Evolutionary conservation across 2,888 invertebrate genomes (phyloP).

Genomic region (Folsomia candida): DNA sequence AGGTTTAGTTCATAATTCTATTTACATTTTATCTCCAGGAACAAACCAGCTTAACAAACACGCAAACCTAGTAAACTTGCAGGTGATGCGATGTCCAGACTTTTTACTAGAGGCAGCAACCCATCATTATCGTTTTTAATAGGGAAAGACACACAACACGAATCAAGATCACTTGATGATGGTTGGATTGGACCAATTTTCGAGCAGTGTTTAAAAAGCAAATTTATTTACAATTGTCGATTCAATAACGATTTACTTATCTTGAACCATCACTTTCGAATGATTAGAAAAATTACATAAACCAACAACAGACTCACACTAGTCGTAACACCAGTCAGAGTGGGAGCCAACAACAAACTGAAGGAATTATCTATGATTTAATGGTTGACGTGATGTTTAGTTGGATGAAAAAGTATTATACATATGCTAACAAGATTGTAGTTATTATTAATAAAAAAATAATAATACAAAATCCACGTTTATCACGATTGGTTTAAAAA

Average conservation of each 20-base stretch:
- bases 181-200: not conserved
- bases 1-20: not conserved
- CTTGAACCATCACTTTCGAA: not conserved
- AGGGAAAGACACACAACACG: constrained; percentile 2
- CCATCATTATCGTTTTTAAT: constrained; percentile 6
- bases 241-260: constrained; percentile 6
- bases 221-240: not conserved
- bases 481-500: too few relatives aligned
- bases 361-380: not conserved
- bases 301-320: not conserved
- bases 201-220: not conserved
- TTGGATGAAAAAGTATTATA: too few relatives aligned
- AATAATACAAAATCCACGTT: not conserved
- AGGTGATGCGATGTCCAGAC: not conserved
- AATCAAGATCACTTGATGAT: not conserved
- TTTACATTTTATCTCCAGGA: not conserved
- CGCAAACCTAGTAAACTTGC: not conserved
- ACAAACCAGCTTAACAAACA: not conserved
- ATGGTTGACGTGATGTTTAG: too few relatives aligned
- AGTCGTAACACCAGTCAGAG: not conserved
- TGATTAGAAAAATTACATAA: not conserved
- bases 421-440: not conserved
- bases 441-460: not conserved
- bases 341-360: not conserved
- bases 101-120: not conserved